Evolutionary conservation across 2,888 invertebrate genomes (phyloP).

Genomic region (Bombylius major): DNA sequence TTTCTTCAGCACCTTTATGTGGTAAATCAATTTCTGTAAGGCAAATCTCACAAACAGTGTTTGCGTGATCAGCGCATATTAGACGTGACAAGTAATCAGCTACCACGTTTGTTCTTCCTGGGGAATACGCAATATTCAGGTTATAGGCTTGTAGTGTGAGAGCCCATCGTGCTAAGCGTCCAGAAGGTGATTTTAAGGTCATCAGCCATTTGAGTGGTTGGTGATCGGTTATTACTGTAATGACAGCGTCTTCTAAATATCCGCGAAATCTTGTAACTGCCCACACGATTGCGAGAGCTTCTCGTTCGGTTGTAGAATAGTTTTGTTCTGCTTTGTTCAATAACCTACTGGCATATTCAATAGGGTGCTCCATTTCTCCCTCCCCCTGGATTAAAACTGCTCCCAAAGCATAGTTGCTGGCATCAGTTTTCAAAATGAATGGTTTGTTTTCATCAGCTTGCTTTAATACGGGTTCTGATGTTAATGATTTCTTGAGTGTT

Average conservation of each 20-base stretch:
- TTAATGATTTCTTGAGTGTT: too few species aligned
- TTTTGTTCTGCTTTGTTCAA: slow-evolving; percentile 24
- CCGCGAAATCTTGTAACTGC: slow-evolving; percentile 29
- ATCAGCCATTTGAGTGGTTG: slow-evolving; percentile 37
- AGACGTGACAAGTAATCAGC: slow-evolving; percentile 11
- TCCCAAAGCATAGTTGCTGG: too few species aligned
- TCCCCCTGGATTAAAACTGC: neutral
- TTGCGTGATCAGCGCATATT: slow-evolving; percentile 1
- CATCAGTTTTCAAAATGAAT: slow-evolving; percentile 12
- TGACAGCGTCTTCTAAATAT: slow-evolving; percentile 28
- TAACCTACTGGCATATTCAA: slow-evolving; percentile 21
- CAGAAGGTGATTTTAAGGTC: slow-evolving; percentile 29
- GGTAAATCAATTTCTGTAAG: slow-evolving; percentile 11
- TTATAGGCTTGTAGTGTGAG: slow-evolving; percentile 29
- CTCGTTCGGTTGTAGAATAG: slow-evolving; percentile 33
- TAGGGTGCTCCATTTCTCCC: slow-evolving; percentile 15
- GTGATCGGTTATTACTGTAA: slow-evolving; percentile 34
- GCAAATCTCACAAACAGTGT: neutral
- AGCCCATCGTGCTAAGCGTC: slow-evolving; percentile 36
- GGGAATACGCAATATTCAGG: slow-evolving; percentile 27
- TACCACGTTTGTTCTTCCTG: slow-evolving; percentile 26
- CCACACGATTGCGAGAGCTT: slow-evolving; percentile 24
- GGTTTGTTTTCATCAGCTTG: too few species aligned
- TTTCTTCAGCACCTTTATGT: slow-evolving; percentile 10
- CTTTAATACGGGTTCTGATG: too few species aligned